Evolutionary conservation across 2,113 vertebrate species (phyloP).

Genomic region (Anthoscopus minutus): DNA sequence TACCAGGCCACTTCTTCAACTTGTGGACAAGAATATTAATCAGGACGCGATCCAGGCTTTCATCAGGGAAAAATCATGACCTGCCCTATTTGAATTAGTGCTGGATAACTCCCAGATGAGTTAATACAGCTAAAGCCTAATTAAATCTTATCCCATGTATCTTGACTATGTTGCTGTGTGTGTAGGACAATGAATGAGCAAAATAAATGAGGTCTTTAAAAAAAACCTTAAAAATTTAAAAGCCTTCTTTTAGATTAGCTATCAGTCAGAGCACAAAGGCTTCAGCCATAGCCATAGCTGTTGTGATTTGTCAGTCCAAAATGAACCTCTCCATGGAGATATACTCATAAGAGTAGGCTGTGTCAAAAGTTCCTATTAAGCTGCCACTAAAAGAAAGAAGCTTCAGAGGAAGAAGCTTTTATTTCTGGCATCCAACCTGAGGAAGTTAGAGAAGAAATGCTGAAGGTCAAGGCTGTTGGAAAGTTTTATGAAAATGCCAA

Average conservation of each 20-base stretch:
- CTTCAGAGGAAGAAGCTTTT: background rate
- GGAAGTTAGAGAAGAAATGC: background rate
- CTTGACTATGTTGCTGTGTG: background rate
- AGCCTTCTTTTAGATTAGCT: background rate
- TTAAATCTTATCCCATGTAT: background rate
- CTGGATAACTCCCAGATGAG: background rate
- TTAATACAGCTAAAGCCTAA: slow-evolving; percentile 3
- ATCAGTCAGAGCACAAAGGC: background rate
- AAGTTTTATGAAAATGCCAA: background rate
- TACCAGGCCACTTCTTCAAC: background rate
- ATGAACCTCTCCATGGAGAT: background rate
- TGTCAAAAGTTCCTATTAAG: background rate
- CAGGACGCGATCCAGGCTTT: background rate
- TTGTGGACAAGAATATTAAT: background rate
- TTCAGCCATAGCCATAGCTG: background rate
- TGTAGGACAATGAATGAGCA: background rate
- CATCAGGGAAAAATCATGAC: background rate
- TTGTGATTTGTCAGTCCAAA: background rate
- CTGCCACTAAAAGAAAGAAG: background rate
- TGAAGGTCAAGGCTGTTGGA: background rate
- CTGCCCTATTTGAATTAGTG: background rate
- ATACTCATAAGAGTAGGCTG: background rate
- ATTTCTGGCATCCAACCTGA: background rate
- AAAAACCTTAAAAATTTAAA: background rate
- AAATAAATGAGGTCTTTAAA: background rate